Conservation (phyloP, 2,888 invertebrate genomes). For the Agrotis clavis region DNA sequence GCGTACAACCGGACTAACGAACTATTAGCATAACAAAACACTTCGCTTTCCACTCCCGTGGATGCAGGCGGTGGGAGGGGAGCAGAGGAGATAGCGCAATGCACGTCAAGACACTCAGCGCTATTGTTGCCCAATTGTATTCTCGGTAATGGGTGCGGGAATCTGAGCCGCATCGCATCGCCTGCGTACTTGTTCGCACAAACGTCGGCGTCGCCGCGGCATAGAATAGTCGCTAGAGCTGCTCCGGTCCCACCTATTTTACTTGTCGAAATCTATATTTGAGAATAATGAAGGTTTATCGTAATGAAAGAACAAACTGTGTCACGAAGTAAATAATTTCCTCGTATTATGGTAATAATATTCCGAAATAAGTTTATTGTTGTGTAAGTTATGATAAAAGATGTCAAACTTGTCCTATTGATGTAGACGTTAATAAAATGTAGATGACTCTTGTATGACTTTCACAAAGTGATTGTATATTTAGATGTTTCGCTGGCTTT, state of each 20-base stretch:
- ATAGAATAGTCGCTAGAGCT: conserved; percentile 15
- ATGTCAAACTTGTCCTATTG: background rate
- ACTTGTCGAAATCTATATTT: background rate
- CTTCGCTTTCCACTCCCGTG: conserved; percentile 42
- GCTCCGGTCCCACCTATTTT: background rate
- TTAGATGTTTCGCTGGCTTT: background rate
- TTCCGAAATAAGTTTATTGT: conserved; percentile 16
- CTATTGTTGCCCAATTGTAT: conserved; percentile 58
- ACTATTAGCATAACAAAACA: conserved; percentile 59
- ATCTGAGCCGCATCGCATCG: conserved; percentile 54
- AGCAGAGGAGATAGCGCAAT: conserved; percentile 10
- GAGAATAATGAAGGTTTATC: background rate
- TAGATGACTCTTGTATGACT: conserved; percentile 1
- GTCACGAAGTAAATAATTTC: background rate
- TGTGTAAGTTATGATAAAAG: background rate
- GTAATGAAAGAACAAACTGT: background rate
- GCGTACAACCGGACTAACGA: conserved; percentile 44
- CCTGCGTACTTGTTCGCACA: conserved; percentile 54
- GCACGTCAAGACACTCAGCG: conserved; percentile 45
- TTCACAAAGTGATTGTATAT: conserved; percentile 26
- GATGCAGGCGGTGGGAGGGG: background rate
- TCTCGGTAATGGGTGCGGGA: conserved; percentile 54
- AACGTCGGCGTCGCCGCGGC: conserved; percentile 23
- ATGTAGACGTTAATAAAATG: background rate
- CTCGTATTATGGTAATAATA: background rate